Evolutionary conservation across 1,140 invertebrate genomes (phyloP).

Genomic region (Ostrea denselamellosa): DNA sequence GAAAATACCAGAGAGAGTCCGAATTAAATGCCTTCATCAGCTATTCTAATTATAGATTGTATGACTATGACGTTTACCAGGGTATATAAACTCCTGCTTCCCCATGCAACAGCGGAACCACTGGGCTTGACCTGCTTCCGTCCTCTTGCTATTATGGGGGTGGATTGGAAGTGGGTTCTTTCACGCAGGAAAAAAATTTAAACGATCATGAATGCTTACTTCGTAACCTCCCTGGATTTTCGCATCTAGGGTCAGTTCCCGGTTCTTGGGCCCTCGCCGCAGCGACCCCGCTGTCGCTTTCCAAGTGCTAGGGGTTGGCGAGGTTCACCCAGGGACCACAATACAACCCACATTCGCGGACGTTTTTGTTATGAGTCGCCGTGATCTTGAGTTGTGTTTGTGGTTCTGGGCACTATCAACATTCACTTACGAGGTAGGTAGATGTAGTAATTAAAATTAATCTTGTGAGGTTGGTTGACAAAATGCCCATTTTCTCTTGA

Average conservation of each 20-base stretch:
- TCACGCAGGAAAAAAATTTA: not conserved
- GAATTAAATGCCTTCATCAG: not conserved
- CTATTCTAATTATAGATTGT: not conserved
- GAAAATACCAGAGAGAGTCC: not conserved
- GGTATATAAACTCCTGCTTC: not conserved
- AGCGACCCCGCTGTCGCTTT: conserved; percentile 54
- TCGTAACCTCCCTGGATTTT: conserved; percentile 37
- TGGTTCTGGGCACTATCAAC: conserved; percentile 11
- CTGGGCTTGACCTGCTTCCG: not conserved
- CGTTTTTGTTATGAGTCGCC: not conserved
- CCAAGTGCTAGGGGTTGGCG: conserved; percentile 52
- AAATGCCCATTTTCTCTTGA: too few relatives aligned
- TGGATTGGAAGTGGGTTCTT: conserved; percentile 27
- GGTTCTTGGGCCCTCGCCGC: conserved; percentile 54
- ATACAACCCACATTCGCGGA: not conserved
- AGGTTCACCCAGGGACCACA: conserved; percentile 55
- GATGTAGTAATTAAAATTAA: too few relatives aligned
- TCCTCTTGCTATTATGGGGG: conserved; percentile 4
- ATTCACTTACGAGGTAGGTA: not conserved
- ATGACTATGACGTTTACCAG: not conserved
- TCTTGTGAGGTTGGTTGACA: too few relatives aligned
- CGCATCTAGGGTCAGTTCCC: conserved; percentile 49
- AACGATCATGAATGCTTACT: not conserved
- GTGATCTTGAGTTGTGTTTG: conserved; percentile 22
- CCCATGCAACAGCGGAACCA: not conserved